Conservation (phyloP, 2,888 invertebrate genomes). For the Mechanitis mazaeus region DNA sequence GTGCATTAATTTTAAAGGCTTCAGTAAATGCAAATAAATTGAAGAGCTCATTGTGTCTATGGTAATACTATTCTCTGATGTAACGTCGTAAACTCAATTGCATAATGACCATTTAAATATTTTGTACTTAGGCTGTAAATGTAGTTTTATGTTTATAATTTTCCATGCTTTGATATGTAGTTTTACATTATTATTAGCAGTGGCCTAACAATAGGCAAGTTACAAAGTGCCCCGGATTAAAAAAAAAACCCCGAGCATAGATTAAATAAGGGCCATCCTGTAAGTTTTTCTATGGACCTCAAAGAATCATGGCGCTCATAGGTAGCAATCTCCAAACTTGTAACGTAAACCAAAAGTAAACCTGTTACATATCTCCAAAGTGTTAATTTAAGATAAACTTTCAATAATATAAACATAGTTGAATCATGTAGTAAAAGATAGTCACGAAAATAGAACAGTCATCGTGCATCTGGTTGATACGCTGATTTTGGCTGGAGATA, state of each 20-base stretch:
- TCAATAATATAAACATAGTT: constrained; percentile 3
- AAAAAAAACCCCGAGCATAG: no score
- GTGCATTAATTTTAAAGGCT: constrained; percentile 49
- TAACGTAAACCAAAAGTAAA: background rate
- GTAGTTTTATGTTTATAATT: no score
- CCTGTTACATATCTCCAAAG: background rate
- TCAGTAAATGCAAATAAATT: constrained; percentile 38
- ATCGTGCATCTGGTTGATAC: background rate
- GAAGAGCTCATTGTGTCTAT: constrained; percentile 47
- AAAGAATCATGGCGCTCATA: no score
- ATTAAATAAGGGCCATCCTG: no score
- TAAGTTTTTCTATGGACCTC: no score
- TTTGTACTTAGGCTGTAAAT: no score
- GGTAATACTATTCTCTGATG: constrained; percentile 50
- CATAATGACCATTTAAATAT: no score
- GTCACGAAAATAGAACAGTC: background rate
- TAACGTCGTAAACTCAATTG: constrained; percentile 16
- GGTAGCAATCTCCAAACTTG: background rate
- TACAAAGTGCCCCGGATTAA: no score
- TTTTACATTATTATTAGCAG: no score
- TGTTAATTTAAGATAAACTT: background rate
- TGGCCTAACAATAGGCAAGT: no score
- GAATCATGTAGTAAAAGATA: background rate
- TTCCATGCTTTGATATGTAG: no score
- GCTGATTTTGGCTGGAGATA: background rate